Conservation (phyloP, 2,888 invertebrate species). For the Candidula unifasciata region DNA sequence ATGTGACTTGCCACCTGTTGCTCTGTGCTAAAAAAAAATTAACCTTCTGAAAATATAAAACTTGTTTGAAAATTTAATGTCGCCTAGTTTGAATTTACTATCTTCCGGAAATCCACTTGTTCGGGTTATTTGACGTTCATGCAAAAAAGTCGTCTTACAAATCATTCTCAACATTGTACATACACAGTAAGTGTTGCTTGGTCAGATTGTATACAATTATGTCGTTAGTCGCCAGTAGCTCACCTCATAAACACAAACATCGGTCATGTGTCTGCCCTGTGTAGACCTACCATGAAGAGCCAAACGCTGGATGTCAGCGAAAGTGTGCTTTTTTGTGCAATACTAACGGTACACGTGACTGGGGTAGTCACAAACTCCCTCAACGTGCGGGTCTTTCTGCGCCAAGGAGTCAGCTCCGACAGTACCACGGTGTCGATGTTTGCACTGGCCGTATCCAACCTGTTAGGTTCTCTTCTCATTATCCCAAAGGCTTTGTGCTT, state of each 20-base stretch:
- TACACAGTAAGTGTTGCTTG: too few species aligned
- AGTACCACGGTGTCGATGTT: neutral
- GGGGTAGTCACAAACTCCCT: conserved; percentile 25
- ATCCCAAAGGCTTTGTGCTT: conserved; percentile 25
- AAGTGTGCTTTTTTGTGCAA: neutral
- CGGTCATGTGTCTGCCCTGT: neutral
- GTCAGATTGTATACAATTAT: too few species aligned
- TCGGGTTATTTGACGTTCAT: too few species aligned
- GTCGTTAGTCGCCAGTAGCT: too few species aligned
- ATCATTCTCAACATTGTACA: too few species aligned
- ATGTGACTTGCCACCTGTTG: too few species aligned
- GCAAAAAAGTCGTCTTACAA: too few species aligned
- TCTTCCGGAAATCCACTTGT: too few species aligned
- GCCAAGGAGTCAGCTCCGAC: conserved; percentile 12
- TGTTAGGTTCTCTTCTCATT: conserved; percentile 4
- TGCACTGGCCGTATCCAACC: conserved; percentile 27
- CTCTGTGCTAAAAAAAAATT: too few species aligned
- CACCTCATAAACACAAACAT: neutral
- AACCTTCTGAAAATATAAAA: too few species aligned
- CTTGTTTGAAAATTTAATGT: too few species aligned
- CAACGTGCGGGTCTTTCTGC: conserved; percentile 27
- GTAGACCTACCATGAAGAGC: neutral
- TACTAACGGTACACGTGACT: neutral
- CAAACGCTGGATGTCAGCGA: conserved; percentile 4
- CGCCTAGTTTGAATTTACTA: too few species aligned